Conservation (phyloP, 2,888 invertebrate species). For the Nephrotoma appendiculata region DNA sequence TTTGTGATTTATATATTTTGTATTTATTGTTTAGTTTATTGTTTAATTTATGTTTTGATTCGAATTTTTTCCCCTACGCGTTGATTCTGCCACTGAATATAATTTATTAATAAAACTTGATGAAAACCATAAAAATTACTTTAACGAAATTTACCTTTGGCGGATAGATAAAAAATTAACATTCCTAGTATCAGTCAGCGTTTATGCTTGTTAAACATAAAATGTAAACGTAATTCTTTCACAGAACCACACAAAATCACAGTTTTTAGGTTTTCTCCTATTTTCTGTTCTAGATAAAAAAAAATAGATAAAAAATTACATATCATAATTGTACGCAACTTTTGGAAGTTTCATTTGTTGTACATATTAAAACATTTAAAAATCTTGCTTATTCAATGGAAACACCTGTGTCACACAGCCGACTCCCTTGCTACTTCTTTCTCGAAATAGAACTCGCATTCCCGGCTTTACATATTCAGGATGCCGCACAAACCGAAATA, state of each 20-base stretch:
- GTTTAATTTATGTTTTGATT: too few species aligned
- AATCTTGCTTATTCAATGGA: constrained; percentile 32
- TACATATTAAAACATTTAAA: background rate
- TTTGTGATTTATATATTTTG: too few species aligned
- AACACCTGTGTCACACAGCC: constrained; percentile 69
- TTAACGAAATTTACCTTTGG: background rate
- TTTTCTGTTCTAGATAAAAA: background rate
- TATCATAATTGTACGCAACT: background rate
- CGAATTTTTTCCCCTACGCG: too few species aligned
- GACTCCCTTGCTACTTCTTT: constrained; percentile 73
- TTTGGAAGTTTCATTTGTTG: background rate
- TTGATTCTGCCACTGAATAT: background rate
- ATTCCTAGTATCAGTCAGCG: background rate
- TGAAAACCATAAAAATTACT: background rate
- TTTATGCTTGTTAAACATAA: background rate
- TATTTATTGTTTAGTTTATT: too few species aligned
- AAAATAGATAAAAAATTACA: background rate
- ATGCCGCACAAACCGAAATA: constrained; percentile 76
- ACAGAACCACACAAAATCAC: too few species aligned
- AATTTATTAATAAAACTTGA: background rate
- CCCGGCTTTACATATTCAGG: constrained; percentile 74
- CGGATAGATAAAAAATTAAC: background rate
- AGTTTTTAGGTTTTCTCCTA: background rate
- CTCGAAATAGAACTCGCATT: constrained; percentile 67
- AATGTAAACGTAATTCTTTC: background rate